phyloP scores from a whole-genome alignment of 2,113 vertebrate species.

The Anolis sagrei region DNA sequence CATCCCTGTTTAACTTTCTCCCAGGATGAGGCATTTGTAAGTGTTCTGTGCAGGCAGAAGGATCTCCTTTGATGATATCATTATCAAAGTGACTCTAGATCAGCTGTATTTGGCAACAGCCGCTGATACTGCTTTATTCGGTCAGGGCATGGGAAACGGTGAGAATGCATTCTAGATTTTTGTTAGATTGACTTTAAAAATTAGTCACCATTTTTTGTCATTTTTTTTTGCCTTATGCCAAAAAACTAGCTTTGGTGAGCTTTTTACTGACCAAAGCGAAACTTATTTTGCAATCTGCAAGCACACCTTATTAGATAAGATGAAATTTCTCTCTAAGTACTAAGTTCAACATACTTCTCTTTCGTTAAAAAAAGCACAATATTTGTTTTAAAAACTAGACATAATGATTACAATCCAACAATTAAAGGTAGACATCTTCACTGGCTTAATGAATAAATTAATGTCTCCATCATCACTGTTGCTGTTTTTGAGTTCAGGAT shows the following conservation, averaged over 20 bases:
- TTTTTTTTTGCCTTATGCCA: not conserved
- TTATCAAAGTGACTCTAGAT: not conserved
- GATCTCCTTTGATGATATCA: not conserved
- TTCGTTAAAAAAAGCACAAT: constrained; percentile 20
- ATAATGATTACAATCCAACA: constrained; percentile 34
- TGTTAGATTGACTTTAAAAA: too few relatives aligned
- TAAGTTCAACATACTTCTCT: not conserved
- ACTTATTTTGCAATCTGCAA: not conserved
- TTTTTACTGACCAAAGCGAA: not conserved
- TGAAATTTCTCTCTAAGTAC: not conserved
- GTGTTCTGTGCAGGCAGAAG: not conserved
- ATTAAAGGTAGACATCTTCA: constrained; percentile 37
- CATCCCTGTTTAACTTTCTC: constrained; percentile 46
- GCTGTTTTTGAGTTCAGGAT: constrained; percentile 1
- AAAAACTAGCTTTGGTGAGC: not conserved
- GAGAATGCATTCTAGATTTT: not conserved
- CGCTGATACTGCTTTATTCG: not conserved
- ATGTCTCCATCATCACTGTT: not conserved
- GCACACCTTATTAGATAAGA: not conserved
- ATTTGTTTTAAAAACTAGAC: constrained; percentile 41
- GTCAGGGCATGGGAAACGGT: not conserved
- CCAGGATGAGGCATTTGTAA: not conserved
- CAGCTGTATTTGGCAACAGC: not conserved
- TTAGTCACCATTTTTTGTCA: not conserved
- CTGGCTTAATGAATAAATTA: constrained; percentile 45